These are phyloP conservation scores for Protodeltote pygarga DNA, from an alignment of 2,888 invertebrate genomes.

Conservation along the genomic window DNA sequence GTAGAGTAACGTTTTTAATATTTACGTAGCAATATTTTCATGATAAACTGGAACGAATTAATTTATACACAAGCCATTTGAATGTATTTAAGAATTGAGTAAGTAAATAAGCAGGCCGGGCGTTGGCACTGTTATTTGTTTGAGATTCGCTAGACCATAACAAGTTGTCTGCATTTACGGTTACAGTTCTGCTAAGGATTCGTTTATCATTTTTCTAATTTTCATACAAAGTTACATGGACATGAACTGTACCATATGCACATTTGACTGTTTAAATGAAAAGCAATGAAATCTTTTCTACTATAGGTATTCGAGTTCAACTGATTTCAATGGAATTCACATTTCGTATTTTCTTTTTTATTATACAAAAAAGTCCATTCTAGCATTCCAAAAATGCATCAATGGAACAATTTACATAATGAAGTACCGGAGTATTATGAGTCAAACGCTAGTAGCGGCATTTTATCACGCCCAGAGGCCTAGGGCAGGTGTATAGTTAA, in stretches of 20 bases:
- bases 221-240: too few relatives aligned
- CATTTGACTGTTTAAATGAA: too few relatives aligned
- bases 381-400: too few relatives aligned
- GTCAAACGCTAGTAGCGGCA: conserved; percentile 27
- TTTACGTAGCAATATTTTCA: conserved; percentile 5
- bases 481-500: conserved; percentile 57
- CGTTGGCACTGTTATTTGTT: conserved; percentile 25
- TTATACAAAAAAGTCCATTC: too few relatives aligned
- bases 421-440: background rate
- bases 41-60: conserved; percentile 21
- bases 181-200: background rate
- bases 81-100: background rate
- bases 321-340: too few relatives aligned
- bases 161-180: background rate
- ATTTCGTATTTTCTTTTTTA: too few relatives aligned
- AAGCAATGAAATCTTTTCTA: too few relatives aligned
- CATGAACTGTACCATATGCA: too few relatives aligned
- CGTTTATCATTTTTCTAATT: too few relatives aligned
- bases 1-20: background rate
- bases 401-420: too few relatives aligned
- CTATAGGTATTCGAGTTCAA: too few relatives aligned
- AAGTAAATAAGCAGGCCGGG: conserved; percentile 28
- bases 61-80: background rate
- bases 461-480: conserved; percentile 46
- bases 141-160: conserved; percentile 8